phyloP scores from a whole-genome alignment of 2,888 invertebrate species.

The Ceriagrion tenellum region DNA sequence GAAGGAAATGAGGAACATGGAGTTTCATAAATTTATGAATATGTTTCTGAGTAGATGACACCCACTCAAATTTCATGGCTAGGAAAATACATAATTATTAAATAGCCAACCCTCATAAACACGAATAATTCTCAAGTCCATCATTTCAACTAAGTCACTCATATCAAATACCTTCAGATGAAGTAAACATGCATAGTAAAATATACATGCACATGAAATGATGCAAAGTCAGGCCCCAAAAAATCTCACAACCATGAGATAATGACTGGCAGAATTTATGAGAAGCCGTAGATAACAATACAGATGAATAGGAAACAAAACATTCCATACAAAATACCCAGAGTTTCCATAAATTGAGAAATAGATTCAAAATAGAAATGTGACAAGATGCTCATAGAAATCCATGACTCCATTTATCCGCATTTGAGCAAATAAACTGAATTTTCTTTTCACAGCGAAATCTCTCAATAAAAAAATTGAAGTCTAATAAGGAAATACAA shows the following conservation, averaged over 20 bases:
- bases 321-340: neutral
- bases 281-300: neutral
- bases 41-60: no score
- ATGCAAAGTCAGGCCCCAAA: neutral
- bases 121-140: no score
- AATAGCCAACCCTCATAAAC: no score
- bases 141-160: no score
- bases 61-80: no score
- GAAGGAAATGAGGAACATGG: no score
- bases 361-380: neutral
- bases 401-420: neutral
- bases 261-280: neutral
- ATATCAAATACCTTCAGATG: neutral
- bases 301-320: neutral
- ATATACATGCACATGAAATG: neutral
- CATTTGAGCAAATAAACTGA: neutral
- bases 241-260: neutral
- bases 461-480: neutral
- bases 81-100: no score
- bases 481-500: neutral
- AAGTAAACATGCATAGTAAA: neutral
- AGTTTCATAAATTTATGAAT: no score
- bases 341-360: neutral
- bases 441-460: neutral
- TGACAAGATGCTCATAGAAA: neutral